Evolutionary conservation across 2,113 vertebrate species (phyloP).

Genomic region (Coptodon rendalli): DNA sequence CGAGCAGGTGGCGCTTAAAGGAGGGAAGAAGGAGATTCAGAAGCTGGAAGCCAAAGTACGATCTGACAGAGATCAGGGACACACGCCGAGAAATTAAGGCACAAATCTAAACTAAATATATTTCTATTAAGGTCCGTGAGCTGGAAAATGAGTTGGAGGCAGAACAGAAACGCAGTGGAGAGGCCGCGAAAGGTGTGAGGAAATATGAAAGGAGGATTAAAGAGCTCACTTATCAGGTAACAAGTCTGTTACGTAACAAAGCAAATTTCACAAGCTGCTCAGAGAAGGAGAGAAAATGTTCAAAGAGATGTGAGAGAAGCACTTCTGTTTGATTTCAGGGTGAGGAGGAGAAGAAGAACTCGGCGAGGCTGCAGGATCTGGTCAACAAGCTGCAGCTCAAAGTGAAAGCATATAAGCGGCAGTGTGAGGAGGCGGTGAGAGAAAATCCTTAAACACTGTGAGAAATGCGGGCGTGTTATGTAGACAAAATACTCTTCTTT

Average conservation of each 20-base stretch:
- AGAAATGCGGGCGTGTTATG: background rate
- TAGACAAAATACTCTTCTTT: background rate
- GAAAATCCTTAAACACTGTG: background rate
- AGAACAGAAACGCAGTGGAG: constrained; percentile 35
- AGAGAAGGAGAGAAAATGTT: background rate
- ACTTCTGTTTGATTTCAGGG: constrained; percentile 6
- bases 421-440: constrained; percentile 49
- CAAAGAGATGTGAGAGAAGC: background rate
- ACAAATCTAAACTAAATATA: fast-evolving
- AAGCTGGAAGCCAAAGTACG: constrained; percentile 35
- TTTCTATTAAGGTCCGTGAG: constrained; percentile 20
- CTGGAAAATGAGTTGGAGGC: constrained; percentile 40
- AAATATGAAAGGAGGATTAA: constrained; percentile 49
- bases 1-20: constrained; percentile 13
- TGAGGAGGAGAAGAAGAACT: constrained; percentile 53
- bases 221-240: constrained; percentile 50
- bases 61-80: background rate
- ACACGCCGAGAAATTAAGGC: background rate
- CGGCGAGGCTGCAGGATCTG: constrained; percentile 36
- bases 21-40: constrained; percentile 33
- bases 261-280: background rate
- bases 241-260: background rate
- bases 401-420: constrained; percentile 31
- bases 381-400: constrained; percentile 49
- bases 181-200: constrained; percentile 24